Evolutionary conservation across 2,888 invertebrate species (phyloP).

Genomic region (Holacanthella duospinosa): DNA sequence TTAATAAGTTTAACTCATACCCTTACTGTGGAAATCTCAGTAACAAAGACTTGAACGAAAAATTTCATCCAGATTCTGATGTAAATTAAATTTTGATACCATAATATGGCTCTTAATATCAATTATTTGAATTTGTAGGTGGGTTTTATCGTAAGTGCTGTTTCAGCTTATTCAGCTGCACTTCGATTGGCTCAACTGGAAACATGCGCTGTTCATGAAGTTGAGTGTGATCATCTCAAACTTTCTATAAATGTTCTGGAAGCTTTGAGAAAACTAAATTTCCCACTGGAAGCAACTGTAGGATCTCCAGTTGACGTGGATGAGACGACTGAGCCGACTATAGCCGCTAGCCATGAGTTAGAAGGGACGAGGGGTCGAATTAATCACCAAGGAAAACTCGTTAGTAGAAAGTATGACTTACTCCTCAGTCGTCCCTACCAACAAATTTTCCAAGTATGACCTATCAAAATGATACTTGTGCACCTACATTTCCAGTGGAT

Average conservation of each 20-base stretch:
- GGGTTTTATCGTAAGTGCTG: slow-evolving; percentile 39
- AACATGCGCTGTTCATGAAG: slow-evolving; percentile 24
- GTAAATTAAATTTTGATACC: slow-evolving; percentile 22
- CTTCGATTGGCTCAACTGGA: slow-evolving; percentile 39
- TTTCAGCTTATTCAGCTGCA: slow-evolving; percentile 41
- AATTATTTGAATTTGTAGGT: slow-evolving; percentile 22
- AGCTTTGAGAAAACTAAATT: slow-evolving; percentile 31
- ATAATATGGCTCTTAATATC: neutral
- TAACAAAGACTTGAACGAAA: slow-evolving; percentile 26
- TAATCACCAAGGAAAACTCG: slow-evolving; percentile 35
- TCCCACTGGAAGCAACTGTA: slow-evolving; percentile 26
- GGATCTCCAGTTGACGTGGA: slow-evolving; percentile 8
- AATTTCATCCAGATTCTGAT: slow-evolving; percentile 37
- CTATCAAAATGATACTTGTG: neutral
- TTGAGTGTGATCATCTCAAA: slow-evolving; percentile 23
- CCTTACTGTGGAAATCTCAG: slow-evolving; percentile 34
- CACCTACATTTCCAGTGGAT: too few relatives aligned
- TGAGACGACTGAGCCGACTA: slow-evolving; percentile 26
- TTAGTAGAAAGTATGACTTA: slow-evolving; percentile 34
- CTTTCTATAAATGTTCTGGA: slow-evolving; percentile 28
- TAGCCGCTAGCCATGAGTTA: slow-evolving; percentile 33
- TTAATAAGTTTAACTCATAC: slow-evolving; percentile 18
- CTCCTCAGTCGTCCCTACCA: slow-evolving; percentile 29
- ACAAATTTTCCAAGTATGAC: slow-evolving; percentile 28
- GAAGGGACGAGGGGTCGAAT: slow-evolving; percentile 35